These are phyloP conservation scores for Hemibates koningsi DNA, from an alignment of 2,113 vertebrate species.

Conservation along the genomic window DNA sequence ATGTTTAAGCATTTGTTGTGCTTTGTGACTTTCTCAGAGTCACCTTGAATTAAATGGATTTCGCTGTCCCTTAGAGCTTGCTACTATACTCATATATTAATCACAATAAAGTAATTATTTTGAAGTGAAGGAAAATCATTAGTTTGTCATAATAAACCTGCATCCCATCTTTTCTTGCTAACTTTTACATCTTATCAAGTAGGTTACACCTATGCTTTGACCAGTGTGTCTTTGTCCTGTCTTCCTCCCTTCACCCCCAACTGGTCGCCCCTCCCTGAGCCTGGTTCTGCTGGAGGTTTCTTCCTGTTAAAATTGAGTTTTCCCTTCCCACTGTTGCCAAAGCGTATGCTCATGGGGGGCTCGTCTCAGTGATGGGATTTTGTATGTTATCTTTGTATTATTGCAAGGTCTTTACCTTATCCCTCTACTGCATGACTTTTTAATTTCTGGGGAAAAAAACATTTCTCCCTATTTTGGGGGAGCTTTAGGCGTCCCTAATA, in stretches of 20 bases:
- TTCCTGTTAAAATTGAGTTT: neutral
- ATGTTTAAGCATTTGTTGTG: neutral
- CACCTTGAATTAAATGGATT: neutral
- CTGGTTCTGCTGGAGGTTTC: neutral
- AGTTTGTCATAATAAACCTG: neutral
- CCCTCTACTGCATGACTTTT: neutral
- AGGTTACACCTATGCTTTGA: neutral
- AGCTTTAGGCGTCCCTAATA: neutral
- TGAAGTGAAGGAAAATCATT: neutral
- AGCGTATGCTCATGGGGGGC: neutral
- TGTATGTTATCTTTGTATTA: neutral
- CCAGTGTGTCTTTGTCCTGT: neutral
- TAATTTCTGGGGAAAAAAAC: neutral
- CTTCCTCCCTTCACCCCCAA: neutral
- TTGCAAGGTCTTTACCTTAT: neutral
- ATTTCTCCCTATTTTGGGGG: accelerated
- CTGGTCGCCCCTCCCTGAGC: neutral
- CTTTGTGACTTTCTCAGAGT: neutral
- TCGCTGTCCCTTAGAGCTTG: neutral
- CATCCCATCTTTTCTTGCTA: neutral
- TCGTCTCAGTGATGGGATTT: neutral
- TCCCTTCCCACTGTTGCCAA: neutral
- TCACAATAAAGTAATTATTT: neutral
- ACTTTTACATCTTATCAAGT: neutral
- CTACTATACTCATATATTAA: neutral